Evolutionary conservation across 2,888 invertebrate genomes (phyloP), one percentile per base, ranked within the genome.

Genomic region (Epistrophella euchroma): DNA sequence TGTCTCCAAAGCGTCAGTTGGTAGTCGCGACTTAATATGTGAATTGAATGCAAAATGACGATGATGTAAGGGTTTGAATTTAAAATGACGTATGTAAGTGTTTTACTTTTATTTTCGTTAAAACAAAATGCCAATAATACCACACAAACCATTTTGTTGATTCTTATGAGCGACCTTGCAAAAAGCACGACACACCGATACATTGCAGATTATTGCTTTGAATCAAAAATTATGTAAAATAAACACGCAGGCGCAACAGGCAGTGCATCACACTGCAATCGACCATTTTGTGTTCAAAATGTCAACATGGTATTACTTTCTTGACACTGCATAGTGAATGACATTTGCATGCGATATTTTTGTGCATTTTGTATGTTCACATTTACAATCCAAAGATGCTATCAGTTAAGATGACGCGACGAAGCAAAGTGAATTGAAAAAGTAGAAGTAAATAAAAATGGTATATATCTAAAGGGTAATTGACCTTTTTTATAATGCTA

Each of bases 1-100:
- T 71, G 74, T 79, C 50, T 74, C 71, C 32, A 28, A 37, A 73
- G 45, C 22, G 32, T 66, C 17, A 70, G 74, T 60, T 15, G 37
- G 2, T 32, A 19, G 37, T 40, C 60, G 60, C 60, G 15, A 37
- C 60, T 60, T 10, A 13, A 52, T 40, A 40, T 60, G 60, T 71
- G 83, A 47, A 19, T 70, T 72, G 81, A 76, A 76, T 81, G 47
- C 43, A 10, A 64, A 76, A 64, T 64, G 19, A 32, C 47, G 37
- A 55, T 74, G 83, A 82, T 82, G 82, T 37, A 74, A 79, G 78
- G 83, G 43, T 75, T 84, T 84, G 62, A 70, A 74, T 70, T 78
- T 62, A 40, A 60, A 82, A 68, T 74, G n/a, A n/a, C n/a, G n/a
- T n/a, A n/a, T n/a, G 22, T 60, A 13, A 64, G 71, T 50, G 68